A percentile compares a stretch with the other conserved stretches of the same genome.
Conservation (phyloP, 2,888 invertebrate species). For the Vandiemenella viatica region DNA sequence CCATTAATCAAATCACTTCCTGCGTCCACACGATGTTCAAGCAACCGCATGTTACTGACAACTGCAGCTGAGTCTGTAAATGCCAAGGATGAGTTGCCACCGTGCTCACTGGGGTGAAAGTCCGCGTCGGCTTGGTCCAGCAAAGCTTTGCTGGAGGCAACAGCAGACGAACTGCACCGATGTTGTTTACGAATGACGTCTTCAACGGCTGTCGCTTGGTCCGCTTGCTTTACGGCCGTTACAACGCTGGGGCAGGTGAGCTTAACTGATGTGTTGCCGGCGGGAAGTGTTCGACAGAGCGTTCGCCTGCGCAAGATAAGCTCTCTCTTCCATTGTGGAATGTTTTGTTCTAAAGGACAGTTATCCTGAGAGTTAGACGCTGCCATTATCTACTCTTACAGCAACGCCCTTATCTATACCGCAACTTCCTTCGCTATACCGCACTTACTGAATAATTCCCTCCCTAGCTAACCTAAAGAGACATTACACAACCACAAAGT, state of each 20-base stretch:
- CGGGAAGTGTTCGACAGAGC: slow-evolving; percentile 22
- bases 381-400: slow-evolving; percentile 7
- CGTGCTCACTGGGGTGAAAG: slow-evolving; percentile 22
- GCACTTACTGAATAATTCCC: slow-evolving; percentile 6
- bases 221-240: slow-evolving; percentile 15
- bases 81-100: slow-evolving; percentile 18
- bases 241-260: slow-evolving; percentile 20
- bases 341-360: slow-evolving; percentile 13
- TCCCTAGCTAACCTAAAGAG: slow-evolving; percentile 1
- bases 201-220: slow-evolving; percentile 9
- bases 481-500: slow-evolving; percentile 14
- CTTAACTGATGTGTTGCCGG: slow-evolving; percentile 18
- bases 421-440: slow-evolving; percentile 1
- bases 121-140: slow-evolving; percentile 21
- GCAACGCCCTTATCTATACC: not conserved
- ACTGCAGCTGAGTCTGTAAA: slow-evolving; percentile 5
- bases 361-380: slow-evolving; percentile 12
- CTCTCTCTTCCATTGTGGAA: slow-evolving; percentile 75
- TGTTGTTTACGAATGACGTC: slow-evolving; percentile 10
- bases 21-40: slow-evolving; percentile 18
- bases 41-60: slow-evolving; percentile 20
- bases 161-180: slow-evolving; percentile 11
- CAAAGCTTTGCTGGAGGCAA: slow-evolving; percentile 15
- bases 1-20: slow-evolving; percentile 8
- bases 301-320: slow-evolving; percentile 56